phyloP scores from a whole-genome alignment of 2,113 vertebrate species.

The Kryptolebias marmoratus region DNA sequence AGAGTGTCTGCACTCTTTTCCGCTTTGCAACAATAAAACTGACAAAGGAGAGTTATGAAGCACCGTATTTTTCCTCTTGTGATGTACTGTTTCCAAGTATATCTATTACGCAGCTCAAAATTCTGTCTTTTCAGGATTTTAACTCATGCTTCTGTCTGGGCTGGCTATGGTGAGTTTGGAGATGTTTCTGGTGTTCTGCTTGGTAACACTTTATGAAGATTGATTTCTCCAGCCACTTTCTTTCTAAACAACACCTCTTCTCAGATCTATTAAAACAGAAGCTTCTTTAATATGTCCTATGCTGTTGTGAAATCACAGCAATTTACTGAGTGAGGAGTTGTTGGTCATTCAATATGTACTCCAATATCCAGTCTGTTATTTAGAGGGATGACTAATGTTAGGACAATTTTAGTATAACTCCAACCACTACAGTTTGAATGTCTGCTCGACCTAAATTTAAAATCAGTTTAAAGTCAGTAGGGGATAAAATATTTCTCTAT shows the following conservation, averaged over 20 bases:
- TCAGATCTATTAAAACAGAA: not conserved
- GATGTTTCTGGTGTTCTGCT: not conserved
- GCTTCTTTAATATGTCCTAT: not conserved
- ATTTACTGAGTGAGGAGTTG: too few species aligned
- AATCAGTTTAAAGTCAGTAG: too few species aligned
- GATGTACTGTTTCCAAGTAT: conserved; percentile 30
- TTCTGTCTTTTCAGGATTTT: conserved; percentile 16
- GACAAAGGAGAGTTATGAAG: conserved; percentile 47
- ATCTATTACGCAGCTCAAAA: conserved; percentile 19
- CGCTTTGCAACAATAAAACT: conserved; percentile 35
- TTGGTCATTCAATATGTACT: too few species aligned
- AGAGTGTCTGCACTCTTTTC: conserved; percentile 32
- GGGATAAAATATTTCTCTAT: too few species aligned
- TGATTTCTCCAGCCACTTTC: conserved; percentile 10
- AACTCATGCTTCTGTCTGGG: conserved; percentile 2
- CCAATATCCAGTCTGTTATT: too few species aligned
- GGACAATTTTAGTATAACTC: too few species aligned
- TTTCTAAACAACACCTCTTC: not conserved
- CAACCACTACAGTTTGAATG: too few species aligned
- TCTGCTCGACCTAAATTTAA: too few species aligned
- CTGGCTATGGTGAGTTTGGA: not conserved
- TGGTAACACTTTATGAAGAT: not conserved
- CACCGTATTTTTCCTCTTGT: not conserved
- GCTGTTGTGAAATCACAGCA: too few species aligned
- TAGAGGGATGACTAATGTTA: too few species aligned